Percentiles rank a stretch among this genome's conserved stretches.
Conservation (phyloP, 2,113 vertebrate species). For the Pandion haliaetus region DNA sequence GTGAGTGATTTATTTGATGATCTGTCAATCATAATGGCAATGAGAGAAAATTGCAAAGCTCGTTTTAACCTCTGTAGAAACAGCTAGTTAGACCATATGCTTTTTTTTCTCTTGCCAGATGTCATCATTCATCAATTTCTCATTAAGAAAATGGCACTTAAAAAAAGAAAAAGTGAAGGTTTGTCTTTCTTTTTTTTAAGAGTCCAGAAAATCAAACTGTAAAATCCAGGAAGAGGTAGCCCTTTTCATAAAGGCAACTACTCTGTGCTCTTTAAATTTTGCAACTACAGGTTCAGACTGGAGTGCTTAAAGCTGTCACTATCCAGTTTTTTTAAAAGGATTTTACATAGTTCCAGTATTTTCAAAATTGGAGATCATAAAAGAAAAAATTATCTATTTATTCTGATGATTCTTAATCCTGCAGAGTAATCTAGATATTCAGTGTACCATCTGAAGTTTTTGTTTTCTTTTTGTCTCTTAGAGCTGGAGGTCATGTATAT, state of each 20-base stretch:
- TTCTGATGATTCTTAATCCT: neutral
- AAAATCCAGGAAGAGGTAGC: neutral
- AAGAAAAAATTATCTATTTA: neutral
- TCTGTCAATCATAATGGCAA: slow-evolving; percentile 79
- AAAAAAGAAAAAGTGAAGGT: neutral
- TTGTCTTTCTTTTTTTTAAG: neutral
- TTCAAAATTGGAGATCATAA: neutral
- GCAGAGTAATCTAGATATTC: neutral
- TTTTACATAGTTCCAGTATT: neutral
- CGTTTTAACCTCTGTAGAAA: slow-evolving; percentile 81
- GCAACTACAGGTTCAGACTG: neutral
- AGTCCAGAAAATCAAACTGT: slow-evolving; percentile 2
- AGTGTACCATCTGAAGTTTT: neutral
- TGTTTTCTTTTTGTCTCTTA: neutral
- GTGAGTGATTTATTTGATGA: slow-evolving; percentile 76
- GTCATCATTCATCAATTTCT: slow-evolving; percentile 81
- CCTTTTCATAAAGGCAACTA: neutral
- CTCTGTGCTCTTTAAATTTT: neutral
- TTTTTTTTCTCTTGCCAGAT: slow-evolving; percentile 79
- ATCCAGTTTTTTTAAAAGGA: neutral
- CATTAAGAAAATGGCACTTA: slow-evolving; percentile 74
- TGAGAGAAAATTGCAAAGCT: slow-evolving; percentile 75
- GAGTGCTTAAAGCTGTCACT: neutral
- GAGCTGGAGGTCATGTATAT: neutral
- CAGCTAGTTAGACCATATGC: slow-evolving; percentile 77